A percentile compares a stretch with the other conserved stretches of the same genome.
Conservation (phyloP, 2,113 vertebrate species). For the Falco punctatus region DNA sequence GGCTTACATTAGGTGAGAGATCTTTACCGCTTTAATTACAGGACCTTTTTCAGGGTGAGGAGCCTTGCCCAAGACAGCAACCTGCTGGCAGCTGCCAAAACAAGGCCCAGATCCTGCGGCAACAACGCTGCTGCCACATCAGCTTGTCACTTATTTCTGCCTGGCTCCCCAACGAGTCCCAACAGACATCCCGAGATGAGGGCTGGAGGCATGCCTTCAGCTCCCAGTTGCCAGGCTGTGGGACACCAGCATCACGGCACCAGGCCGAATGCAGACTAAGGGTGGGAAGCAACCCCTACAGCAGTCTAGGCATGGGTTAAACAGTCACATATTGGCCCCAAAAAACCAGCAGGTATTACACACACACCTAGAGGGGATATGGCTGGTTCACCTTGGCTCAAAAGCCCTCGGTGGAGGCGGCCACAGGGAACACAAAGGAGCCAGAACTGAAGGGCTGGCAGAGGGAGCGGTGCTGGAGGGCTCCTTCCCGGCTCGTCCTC, state of each 20-base stretch:
- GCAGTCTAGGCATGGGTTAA: neutral
- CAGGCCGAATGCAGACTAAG: neutral
- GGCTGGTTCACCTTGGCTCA: neutral
- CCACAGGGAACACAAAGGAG: neutral
- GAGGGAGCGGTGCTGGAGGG: fast-evolving
- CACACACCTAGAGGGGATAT: neutral
- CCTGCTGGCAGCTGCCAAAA: neutral
- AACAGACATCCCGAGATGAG: fast-evolving
- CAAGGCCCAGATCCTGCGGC: neutral
- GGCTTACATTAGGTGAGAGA: neutral
- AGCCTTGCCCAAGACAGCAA: neutral
- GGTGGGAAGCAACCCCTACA: neutral
- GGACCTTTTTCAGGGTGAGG: neutral
- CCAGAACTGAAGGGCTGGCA: neutral
- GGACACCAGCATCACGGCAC: neutral
- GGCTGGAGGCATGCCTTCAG: neutral
- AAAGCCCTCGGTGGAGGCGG: neutral
- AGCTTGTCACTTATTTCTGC: neutral
- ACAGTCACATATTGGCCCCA: neutral
- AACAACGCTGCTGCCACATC: neutral
- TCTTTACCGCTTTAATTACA: neutral
- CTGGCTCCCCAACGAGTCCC: neutral
- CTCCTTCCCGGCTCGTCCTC: neutral
- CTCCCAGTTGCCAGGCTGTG: neutral
- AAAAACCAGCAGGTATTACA: neutral